phyloP scores from a whole-genome alignment of 2,797 vertebrate genomes.

The Sciurus carolinensis region DNA sequence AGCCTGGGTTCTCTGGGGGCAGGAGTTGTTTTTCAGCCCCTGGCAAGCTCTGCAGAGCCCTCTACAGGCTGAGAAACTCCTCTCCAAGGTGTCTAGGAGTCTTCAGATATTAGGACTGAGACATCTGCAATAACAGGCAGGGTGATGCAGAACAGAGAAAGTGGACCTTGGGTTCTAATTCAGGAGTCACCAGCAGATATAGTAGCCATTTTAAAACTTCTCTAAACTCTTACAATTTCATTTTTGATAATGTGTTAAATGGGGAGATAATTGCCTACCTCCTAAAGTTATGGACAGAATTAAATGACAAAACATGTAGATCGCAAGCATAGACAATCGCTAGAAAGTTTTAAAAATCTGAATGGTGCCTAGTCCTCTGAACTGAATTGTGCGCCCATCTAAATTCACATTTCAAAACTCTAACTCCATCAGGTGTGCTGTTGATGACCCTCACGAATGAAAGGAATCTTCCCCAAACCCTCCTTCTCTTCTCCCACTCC shows the following conservation, averaged over 20 bases:
- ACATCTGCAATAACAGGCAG: no score
- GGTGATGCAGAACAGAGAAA: rapidly evolving
- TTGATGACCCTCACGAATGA: not conserved
- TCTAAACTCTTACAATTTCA: not conserved
- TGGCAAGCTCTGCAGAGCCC: not conserved
- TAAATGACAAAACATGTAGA: not conserved
- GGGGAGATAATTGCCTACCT: not conserved
- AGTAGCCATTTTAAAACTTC: not conserved
- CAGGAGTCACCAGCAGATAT: not conserved
- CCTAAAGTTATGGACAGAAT: not conserved
- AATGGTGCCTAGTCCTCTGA: not conserved
- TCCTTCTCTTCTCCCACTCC: not conserved
- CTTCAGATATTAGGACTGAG: not conserved
- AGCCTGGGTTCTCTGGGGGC: not conserved
- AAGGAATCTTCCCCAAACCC: not conserved
- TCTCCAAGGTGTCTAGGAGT: not conserved
- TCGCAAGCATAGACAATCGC: not conserved
- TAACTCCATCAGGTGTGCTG: not conserved
- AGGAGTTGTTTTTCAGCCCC: not conserved
- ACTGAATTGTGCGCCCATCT: not conserved
- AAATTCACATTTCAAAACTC: not conserved
- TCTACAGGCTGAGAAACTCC: not conserved
- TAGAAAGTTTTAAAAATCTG: not conserved
- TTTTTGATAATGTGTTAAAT: not conserved
- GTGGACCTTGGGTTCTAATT: not conserved